phyloP scores from a whole-genome alignment of 2,888 invertebrate species.

The Drosophila rellima region DNA sequence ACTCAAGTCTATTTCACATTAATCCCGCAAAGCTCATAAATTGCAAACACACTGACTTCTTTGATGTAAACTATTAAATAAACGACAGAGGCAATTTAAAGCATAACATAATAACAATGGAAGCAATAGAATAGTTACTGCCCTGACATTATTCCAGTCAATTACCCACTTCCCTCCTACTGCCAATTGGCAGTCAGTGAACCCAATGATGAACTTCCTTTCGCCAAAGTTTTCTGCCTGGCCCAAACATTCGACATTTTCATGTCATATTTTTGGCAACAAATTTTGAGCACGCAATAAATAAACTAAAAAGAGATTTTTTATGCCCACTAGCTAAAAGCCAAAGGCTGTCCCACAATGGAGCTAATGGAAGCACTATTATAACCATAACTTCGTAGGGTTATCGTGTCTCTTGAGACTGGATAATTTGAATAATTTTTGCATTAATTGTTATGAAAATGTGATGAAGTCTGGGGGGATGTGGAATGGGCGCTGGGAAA shows the following conservation, averaged over 20 bases:
- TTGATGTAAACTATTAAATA: constrained; percentile 13
- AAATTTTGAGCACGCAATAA: constrained; percentile 74
- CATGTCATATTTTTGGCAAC: constrained; percentile 68
- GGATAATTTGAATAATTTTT: constrained; percentile 74
- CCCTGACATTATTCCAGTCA: constrained; percentile 60
- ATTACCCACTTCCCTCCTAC: constrained; percentile 36
- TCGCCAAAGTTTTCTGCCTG: constrained; percentile 21
- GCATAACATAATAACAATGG: constrained; percentile 34
- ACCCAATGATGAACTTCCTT: constrained; percentile 23
- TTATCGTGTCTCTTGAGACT: constrained; percentile 44
- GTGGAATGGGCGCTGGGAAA: constrained; percentile 1
- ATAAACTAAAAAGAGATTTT: constrained; percentile 49
- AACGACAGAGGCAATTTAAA: constrained; percentile 18
- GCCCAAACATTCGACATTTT: constrained; percentile 11
- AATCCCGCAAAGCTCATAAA: constrained; percentile 15
- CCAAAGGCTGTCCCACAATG: constrained; percentile 16
- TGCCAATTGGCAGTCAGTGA: constrained; percentile 51
- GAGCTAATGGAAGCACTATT: constrained; percentile 20
- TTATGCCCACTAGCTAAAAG: constrained; percentile 28
- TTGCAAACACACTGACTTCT: constrained; percentile 6
- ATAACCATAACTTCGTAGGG: constrained; percentile 11
- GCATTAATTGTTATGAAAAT: constrained; percentile 75
- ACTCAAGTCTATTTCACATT: constrained; percentile 8
- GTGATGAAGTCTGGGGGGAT: constrained; percentile 11
- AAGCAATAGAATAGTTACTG: constrained; percentile 14